Base-by-base conservation (phyloP, 2,888 invertebrate species). In the Mesorhabditis belari region DNA sequence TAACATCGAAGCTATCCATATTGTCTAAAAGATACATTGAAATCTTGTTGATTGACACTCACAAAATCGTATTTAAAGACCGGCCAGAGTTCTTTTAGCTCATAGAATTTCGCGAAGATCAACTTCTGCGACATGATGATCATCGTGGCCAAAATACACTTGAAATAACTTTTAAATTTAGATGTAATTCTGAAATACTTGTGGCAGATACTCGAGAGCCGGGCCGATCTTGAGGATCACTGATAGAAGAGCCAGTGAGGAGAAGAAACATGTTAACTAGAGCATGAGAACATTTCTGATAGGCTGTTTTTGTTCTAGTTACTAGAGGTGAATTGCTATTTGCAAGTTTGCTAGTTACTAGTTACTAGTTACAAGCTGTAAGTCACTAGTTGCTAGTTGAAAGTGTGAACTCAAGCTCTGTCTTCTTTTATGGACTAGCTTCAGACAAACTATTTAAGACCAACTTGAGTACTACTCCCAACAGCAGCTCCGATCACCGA, bases 21-120 rank as follows among this genome's bases (percentile, higher is more conserved):
- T 79, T 5, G 74, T 64, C 77, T 77, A 57, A 35, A 69, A 57
- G 26, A 4, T 24, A 3, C 17, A 4, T 27, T 5, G 21, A 3
- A 17, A 28, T 3, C 35, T 6, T 9, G 1, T 49, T 9, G 9
- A n/a, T 23, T 27, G 28, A 24, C 26, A 63, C 71, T 66, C 55
- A 77, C 76, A 65, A 77, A 75, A 62, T 79, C 79, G 58, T 73
- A 73, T 58, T 79, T 79, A 64, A 79, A 79, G 29, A 76, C 70
- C 0, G 79, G 79, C 79, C 78, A 79, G 0, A 79, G 63, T 28
- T 67, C 66, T 19, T 71, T 64, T 49, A 79, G 60, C 57, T 79
- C 79, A 17, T 59, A 60, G 25, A 79, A 66, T 60, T 77, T 77
- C 26, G 66, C 67, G 51, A 79, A 68, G 60, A 73, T 71, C 49